These are phyloP conservation scores for Ascidia mentula DNA, from an alignment of 23 tunicate genomes.

Conservation along the genomic window DNA sequence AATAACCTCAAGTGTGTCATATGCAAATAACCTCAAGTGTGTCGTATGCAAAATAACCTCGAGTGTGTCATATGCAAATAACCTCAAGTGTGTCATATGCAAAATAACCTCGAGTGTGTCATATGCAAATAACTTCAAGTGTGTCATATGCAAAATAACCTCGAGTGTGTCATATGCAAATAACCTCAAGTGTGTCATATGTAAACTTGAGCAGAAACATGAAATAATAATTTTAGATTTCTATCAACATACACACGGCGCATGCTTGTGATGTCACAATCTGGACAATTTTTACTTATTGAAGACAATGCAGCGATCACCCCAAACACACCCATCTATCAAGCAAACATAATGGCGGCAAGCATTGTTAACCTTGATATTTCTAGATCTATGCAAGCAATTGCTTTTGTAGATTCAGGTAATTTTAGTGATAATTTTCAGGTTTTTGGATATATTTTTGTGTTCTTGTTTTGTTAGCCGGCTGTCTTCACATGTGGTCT, in stretches of 20 bases:
- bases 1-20: too few relatives aligned
- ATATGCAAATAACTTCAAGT: too few relatives aligned
- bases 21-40: too few relatives aligned
- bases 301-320: slow-evolving; percentile 92
- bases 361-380: slow-evolving; percentile 50
- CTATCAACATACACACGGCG: slow-evolving; percentile 85
- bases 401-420: slow-evolving; percentile 86
- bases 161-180: too few relatives aligned
- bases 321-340: slow-evolving; percentile 88
- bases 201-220: too few relatives aligned
- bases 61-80: too few relatives aligned
- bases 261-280: slow-evolving; percentile 67
- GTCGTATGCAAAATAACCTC: too few relatives aligned
- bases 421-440: not conserved
- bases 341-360: slow-evolving; percentile 64
- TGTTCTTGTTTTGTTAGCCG: slow-evolving; percentile 30
- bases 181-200: too few relatives aligned
- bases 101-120: too few relatives aligned
- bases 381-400: slow-evolving; percentile 73
- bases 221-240: slow-evolving; percentile 32
- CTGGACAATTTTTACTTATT: slow-evolving; percentile 88
- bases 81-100: too few relatives aligned
- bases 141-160: too few relatives aligned
- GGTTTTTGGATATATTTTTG: not conserved
- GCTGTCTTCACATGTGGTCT: slow-evolving; percentile 85